phyloP scores from a whole-genome alignment of 2,113 vertebrate genomes.

The Butorides virescens region DNA sequence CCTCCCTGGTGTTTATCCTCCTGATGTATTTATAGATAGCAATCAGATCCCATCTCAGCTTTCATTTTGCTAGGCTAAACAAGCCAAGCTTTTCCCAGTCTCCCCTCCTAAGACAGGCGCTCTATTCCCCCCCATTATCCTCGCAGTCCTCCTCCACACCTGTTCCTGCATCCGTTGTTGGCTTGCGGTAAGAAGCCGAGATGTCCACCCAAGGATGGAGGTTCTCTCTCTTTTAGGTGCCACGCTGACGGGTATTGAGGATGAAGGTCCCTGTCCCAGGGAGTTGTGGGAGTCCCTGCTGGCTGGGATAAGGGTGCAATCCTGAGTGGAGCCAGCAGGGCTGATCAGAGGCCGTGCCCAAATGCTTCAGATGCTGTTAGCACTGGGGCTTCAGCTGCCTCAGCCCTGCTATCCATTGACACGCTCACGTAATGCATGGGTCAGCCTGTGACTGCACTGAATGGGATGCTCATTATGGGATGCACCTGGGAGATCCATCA shows the following conservation, averaged over 20 bases:
- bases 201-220: not conserved
- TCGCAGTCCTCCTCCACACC: not conserved
- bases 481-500: not conserved
- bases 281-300: fast-evolving
- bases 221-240: not conserved
- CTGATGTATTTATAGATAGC: not conserved
- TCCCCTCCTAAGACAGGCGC: not conserved
- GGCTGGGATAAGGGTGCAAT: not conserved
- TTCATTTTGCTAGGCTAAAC: not conserved
- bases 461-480: not conserved
- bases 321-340: not conserved
- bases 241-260: not conserved
- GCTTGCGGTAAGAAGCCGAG: fast-evolving
- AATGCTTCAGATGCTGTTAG: not conserved
- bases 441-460: not conserved
- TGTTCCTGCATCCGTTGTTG: not conserved
- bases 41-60: constrained; percentile 3
- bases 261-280: not conserved
- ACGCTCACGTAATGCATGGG: fast-evolving
- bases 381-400: not conserved
- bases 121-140: not conserved
- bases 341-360: not conserved
- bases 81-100: not conserved
- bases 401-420: not conserved
- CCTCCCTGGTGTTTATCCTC: constrained; percentile 8